Base-by-base conservation (phyloP, 1,140 invertebrate species). In the Notospermus geniculatus region DNA sequence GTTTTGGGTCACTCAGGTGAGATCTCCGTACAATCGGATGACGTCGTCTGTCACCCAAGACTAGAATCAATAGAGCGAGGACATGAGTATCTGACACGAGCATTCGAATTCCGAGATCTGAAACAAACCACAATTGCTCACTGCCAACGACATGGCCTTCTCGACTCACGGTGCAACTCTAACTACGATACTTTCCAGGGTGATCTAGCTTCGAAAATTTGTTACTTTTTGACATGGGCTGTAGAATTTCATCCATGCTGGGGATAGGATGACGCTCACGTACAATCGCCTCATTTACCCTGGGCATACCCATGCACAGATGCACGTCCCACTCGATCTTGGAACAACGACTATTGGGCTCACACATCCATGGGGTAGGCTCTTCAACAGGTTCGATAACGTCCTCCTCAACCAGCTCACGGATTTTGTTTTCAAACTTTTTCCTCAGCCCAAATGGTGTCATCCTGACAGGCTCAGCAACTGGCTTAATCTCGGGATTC, bases 151-250 rank as follows among this genome's bases (percentile, higher is more conserved):
- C 2, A 58, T 69, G 25, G 63, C 63, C 29, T 63, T 55, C n/a
- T 67, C 2, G 59, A 70, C 17, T 64, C 43, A 58, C 69, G 58
- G 15, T 67, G 60, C 15, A 76, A 36, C 50, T 70, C 66, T 2
- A 75, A 23, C 39, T 76, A 57, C 74, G 69, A 54, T 69, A 73
- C 15, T 62, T 59, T 11, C 58, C n/a, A n/a, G 30, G 57, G 2
- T 72, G 54, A 45, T 72, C 73, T n/a, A 74, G 11, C 13, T 67
- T 74, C 2, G 59, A 62, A 53, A 75, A 72, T 27, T 64, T 36
- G 13, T 27, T 65, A 13, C 65, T 50, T 41, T 59, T 68, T 54
- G 70, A 63, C 36, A 70, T 52, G 13, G 64, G 64, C 25, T 52
- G 13, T 1, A 71, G 43, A 0, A 75, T 25, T 25, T 71, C 65